Conservation (phyloP, 2,888 invertebrate species). For the Lasioglossum lativentre region DNA sequence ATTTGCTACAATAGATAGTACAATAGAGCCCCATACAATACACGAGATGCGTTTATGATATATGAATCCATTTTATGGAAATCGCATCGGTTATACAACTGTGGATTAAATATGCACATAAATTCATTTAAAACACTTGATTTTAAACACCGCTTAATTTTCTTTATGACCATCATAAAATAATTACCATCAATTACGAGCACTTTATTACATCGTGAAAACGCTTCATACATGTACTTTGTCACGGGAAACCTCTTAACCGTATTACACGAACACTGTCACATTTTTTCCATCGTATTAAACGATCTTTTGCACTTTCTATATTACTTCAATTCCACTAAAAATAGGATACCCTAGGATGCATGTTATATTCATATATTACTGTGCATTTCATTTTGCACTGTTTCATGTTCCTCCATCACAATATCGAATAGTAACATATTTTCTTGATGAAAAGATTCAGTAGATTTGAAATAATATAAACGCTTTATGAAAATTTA, state of each 20-base stretch:
- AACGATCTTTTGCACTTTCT: not conserved
- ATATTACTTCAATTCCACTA: not conserved
- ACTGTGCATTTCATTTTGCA: not conserved
- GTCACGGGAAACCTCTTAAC: not conserved
- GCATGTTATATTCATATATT: not conserved
- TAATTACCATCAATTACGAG: not conserved
- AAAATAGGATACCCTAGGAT: not conserved
- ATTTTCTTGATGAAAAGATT: not conserved
- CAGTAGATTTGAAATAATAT: not conserved
- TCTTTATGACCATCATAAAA: not conserved
- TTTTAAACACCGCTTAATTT: not conserved
- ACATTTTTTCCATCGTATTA: too few species aligned
- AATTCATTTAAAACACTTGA: not conserved
- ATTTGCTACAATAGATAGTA: not conserved
- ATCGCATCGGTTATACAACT: not conserved
- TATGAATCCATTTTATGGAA: not conserved
- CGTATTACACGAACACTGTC: not conserved
- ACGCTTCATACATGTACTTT: not conserved
- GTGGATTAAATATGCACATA: not conserved
- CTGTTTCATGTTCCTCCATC: not conserved
- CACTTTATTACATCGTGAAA: not conserved
- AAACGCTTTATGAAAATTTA: too few species aligned
- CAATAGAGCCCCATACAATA: not conserved
- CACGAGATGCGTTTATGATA: not conserved
- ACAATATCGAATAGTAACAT: too few species aligned